Evolutionary conservation across 2,797 vertebrate species (phyloP).

Genomic region (Sebastolobus alascanus): DNA sequence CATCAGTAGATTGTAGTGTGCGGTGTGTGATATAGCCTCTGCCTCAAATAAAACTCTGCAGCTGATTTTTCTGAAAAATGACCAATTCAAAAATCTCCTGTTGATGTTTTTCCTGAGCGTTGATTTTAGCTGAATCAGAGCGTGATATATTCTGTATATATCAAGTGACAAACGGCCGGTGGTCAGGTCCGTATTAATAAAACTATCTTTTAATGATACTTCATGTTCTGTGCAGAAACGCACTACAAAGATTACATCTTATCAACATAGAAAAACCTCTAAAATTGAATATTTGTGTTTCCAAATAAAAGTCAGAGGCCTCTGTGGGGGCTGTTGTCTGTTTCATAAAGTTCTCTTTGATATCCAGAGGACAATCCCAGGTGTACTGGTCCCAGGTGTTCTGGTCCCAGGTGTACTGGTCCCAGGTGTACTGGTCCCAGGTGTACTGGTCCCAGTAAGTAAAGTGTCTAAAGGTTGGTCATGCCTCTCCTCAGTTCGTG

Average conservation of each 20-base stretch:
- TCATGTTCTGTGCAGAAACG: conserved; percentile 60
- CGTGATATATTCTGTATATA: neutral
- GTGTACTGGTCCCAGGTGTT: too few relatives aligned
- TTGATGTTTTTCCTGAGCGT: neutral
- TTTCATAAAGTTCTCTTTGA: conserved; percentile 12
- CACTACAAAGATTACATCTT: conserved; percentile 71
- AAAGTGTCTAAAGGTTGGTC: conserved; percentile 77
- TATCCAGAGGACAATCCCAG: conserved; percentile 7
- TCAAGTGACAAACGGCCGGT: conserved; percentile 13
- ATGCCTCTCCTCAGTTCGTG: conserved; percentile 92
- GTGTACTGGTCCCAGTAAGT: conserved; percentile 49
- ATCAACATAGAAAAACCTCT: conserved; percentile 72
- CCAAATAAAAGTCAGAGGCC: conserved; percentile 40
- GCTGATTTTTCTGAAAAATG: neutral
- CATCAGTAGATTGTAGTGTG: too few relatives aligned
- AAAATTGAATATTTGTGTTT: conserved; percentile 34
- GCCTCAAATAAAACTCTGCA: neutral
- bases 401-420: too few relatives aligned
- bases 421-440: too few relatives aligned
- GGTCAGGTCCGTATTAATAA: conserved; percentile 53
- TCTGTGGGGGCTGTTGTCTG: neutral
- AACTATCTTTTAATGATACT: conserved; percentile 73
- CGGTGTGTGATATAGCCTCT: too few relatives aligned
- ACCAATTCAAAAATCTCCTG: neutral
- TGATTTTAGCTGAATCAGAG: neutral